Evolutionary conservation across 1,140 invertebrate species (phyloP).

Genomic region (Trichoplusia ni): DNA sequence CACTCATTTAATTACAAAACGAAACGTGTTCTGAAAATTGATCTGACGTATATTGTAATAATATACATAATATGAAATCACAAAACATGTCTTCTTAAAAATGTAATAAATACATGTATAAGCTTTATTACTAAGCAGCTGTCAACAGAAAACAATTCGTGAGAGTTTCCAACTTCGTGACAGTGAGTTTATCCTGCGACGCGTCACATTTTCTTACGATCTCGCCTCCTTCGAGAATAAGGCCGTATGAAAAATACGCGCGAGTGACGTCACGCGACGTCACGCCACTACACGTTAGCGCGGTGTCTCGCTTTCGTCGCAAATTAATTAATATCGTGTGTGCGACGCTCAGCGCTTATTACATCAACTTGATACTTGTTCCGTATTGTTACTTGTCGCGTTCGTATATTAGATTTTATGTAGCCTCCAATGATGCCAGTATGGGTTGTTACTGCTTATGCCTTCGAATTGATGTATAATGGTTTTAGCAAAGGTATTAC

Average conservation of each 20-base stretch:
- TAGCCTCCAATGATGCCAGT: too few species aligned
- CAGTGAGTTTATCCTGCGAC: constrained; percentile 2
- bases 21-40: too few species aligned
- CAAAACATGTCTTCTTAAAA: background rate
- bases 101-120: too few species aligned
- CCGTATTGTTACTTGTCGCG: background rate
- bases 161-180: background rate
- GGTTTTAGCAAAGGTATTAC: too few species aligned
- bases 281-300: background rate
- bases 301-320: background rate
- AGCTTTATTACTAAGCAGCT: too few species aligned
- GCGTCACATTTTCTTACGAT: constrained; percentile 11
- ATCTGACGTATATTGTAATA: too few species aligned
- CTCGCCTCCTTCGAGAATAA: background rate
- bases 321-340: constrained; percentile 18
- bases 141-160: too few species aligned
- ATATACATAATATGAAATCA: background rate
- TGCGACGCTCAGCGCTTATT: background rate
- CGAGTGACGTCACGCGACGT: background rate
- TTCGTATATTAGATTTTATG: too few species aligned
- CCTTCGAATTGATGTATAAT: too few species aligned
- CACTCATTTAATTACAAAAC: too few species aligned
- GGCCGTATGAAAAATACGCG: background rate
- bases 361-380: background rate
- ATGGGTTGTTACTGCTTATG: too few species aligned